A percentile compares a stretch with the other conserved stretches of the same genome.
phyloP scores from a whole-genome alignment of 2,888 invertebrate genomes.

The Entomobrya proxima region DNA sequence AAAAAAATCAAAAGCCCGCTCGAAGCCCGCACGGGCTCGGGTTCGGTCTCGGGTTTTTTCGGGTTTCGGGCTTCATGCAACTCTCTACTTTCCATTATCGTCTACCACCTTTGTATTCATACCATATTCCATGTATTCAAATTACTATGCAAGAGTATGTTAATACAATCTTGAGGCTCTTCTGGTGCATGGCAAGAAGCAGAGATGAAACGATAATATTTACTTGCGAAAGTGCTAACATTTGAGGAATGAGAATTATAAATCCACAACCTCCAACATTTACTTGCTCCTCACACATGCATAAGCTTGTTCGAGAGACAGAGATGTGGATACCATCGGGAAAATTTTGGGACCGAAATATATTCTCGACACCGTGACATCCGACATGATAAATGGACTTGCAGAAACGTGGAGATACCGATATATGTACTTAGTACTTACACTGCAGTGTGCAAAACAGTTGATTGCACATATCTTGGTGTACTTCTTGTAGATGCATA shows the following conservation, averaged over 20 bases:
- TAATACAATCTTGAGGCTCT: neutral
- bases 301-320: conserved; percentile 12
- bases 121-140: too few species aligned
- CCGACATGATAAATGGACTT: conserved; percentile 64
- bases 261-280: neutral
- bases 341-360: conserved; percentile 41
- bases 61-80: too few species aligned
- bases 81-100: too few species aligned
- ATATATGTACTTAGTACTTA: neutral
- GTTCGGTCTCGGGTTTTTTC: too few species aligned
- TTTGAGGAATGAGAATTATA: neutral
- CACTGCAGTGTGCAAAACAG: too few species aligned
- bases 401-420: conserved; percentile 21
- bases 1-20: too few species aligned
- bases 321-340: conserved; percentile 31
- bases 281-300: neutral
- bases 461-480: neutral
- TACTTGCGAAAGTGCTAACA: neutral
- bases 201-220: conserved; percentile 60
- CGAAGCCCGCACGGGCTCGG: too few species aligned
- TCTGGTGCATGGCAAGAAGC: neutral
- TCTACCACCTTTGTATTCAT: too few species aligned
- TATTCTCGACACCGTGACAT: conserved; percentile 52
- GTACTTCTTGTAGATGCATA: neutral
- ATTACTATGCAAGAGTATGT: neutral